phyloP scores from a whole-genome alignment of 2,888 invertebrate species.

The Pharmacophagus antenor region DNA sequence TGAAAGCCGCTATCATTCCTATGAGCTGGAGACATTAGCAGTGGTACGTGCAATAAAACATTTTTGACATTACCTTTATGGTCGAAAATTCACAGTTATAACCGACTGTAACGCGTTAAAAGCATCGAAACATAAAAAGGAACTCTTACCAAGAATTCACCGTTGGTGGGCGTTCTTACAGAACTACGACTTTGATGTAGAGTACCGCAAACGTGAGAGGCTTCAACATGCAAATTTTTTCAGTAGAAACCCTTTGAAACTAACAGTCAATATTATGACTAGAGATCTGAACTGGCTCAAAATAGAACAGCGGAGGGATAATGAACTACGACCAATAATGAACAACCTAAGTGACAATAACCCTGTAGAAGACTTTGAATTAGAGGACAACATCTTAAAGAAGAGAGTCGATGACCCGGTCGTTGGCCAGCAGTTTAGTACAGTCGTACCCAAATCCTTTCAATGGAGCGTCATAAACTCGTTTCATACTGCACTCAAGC shows the following conservation, averaged over 20 bases:
- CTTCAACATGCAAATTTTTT: slow-evolving; percentile 33
- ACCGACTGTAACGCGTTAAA: no score
- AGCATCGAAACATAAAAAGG: no score
- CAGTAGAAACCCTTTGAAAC: slow-evolving; percentile 29
- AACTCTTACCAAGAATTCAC: no score
- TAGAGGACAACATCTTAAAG: not conserved
- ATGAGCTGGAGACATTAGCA: no score
- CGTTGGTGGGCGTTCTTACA: slow-evolving; percentile 34
- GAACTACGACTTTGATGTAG: slow-evolving; percentile 35
- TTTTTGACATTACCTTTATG: no score
- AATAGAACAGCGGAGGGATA: not conserved
- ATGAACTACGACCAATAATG: not conserved
- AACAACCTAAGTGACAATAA: no score
- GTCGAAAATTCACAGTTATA: no score
- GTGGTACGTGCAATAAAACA: no score
- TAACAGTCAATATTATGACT: not conserved
- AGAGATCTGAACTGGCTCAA: not conserved
- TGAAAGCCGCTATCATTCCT: no score
- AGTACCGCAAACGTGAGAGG: slow-evolving; percentile 29
- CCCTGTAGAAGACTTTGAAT: no score
- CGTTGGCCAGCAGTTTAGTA: not conserved
- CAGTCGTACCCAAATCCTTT: not conserved
- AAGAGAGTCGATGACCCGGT: not conserved
- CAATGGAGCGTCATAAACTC: not conserved
- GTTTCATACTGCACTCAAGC: not conserved